Evolutionary conservation across 1,140 invertebrate species (phyloP).

Genomic region (Drosophila trapezifrons): DNA sequence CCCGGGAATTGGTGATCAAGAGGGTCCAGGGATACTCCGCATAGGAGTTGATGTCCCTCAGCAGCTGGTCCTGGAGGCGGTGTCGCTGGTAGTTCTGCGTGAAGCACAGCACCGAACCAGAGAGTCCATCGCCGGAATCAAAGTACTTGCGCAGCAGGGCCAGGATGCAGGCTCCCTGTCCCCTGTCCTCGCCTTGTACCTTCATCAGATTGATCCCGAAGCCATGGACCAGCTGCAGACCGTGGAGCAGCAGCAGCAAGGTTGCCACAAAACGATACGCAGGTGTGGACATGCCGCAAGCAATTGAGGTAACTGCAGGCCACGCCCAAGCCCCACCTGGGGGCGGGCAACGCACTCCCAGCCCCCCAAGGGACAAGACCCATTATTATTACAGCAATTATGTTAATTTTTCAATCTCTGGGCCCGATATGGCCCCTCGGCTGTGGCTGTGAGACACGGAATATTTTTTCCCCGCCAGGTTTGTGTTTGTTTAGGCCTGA

Average conservation of each 20-base stretch:
- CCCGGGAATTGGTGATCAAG: conserved; percentile 37
- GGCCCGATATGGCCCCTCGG: conserved; percentile 32
- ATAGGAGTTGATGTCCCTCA: conserved; percentile 45
- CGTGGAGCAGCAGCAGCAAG: conserved; percentile 38
- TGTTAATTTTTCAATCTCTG: conserved; percentile 68
- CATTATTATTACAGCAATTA: conserved; percentile 74
- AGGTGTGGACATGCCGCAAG: conserved; percentile 52
- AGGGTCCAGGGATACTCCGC: conserved; percentile 56
- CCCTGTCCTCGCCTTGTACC: conserved; percentile 48
- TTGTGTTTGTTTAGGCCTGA: conserved; percentile 41
- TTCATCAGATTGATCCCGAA: conserved; percentile 75
- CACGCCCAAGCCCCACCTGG: conserved; percentile 35
- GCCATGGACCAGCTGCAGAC: conserved; percentile 17
- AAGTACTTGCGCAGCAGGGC: conserved; percentile 75
- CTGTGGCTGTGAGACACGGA: conserved; percentile 28
- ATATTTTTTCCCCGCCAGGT: conserved; percentile 22
- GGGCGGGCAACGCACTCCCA: conserved; percentile 26
- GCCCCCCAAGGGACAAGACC: conserved; percentile 25
- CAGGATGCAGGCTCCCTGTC: conserved; percentile 55
- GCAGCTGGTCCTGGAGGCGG: conserved; percentile 51
- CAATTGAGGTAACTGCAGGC: conserved; percentile 44
- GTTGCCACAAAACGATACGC: conserved; percentile 27
- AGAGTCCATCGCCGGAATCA: conserved; percentile 59
- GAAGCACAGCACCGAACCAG: conserved; percentile 66
- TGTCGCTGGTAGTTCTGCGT: conserved; percentile 48